Evolutionary conservation across 2,888 invertebrate genomes (phyloP).

Genomic region (Salticus scenicus): DNA sequence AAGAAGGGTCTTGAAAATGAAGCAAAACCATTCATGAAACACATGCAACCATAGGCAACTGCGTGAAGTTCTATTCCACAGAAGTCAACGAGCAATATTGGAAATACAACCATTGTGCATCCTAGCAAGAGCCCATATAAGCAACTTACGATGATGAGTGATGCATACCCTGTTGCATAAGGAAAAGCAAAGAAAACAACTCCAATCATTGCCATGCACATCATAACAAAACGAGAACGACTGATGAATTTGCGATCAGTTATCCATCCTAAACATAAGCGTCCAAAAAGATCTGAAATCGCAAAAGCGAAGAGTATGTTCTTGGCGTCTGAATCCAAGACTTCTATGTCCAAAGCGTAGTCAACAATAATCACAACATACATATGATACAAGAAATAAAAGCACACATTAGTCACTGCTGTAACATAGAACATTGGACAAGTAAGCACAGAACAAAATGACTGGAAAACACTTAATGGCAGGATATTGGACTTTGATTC

Average conservation of each 20-base stretch:
- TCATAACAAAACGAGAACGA: slow-evolving; percentile 39
- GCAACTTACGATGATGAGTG: slow-evolving; percentile 36
- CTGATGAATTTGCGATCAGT: slow-evolving; percentile 47
- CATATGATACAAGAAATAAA: slow-evolving; percentile 56
- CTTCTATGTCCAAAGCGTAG: slow-evolving; percentile 63
- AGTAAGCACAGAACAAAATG: slow-evolving; percentile 31
- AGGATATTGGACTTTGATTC: neutral
- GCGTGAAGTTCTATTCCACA: slow-evolving; percentile 38
- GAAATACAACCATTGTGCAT: slow-evolving; percentile 47
- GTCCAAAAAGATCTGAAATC: slow-evolving; percentile 68
- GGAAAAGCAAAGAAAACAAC: slow-evolving; percentile 41
- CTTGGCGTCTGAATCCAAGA: slow-evolving; percentile 51
- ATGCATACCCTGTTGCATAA: slow-evolving; percentile 15
- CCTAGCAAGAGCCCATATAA: slow-evolving; percentile 47
- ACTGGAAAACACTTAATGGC: neutral
- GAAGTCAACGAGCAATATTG: slow-evolving; percentile 43
- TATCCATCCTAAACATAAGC: slow-evolving; percentile 68
- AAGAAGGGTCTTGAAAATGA: slow-evolving; percentile 43
- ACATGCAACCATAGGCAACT: slow-evolving; percentile 54
- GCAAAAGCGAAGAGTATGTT: slow-evolving; percentile 69
- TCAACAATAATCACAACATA: slow-evolving; percentile 68
- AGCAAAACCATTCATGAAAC: slow-evolving; percentile 57
- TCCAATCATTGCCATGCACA: slow-evolving; percentile 31
- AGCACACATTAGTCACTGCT: slow-evolving; percentile 49
- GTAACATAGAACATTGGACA: slow-evolving; percentile 54